Evolutionary conservation across 53 echinoderm and acorn worm species (phyloP).

Genomic region (Antedon mediterranea): DNA sequence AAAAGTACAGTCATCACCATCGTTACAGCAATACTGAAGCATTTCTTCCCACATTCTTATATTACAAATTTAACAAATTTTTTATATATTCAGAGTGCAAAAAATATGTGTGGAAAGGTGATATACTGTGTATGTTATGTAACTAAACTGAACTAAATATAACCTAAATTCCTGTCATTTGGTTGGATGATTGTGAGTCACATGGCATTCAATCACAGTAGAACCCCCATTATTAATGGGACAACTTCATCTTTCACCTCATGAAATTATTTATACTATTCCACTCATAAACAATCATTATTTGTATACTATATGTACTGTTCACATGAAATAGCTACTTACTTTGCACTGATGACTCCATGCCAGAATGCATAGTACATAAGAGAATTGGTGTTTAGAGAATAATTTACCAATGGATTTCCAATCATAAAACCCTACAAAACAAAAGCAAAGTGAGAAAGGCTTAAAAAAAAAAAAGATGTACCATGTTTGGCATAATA

Average conservation of each 20-base stretch:
- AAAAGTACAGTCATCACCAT: constrained; percentile 18
- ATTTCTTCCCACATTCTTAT: constrained; percentile 40
- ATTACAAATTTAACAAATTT: too few relatives aligned
- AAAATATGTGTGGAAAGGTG: too few relatives aligned
- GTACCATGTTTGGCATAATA: not conserved
- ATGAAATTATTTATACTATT: too few relatives aligned
- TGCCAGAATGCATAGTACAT: constrained; percentile 62
- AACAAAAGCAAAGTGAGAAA: not conserved
- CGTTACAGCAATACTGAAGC: constrained; percentile 39
- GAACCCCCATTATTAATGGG: not conserved
- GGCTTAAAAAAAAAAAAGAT: too few relatives aligned
- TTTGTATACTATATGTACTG: too few relatives aligned
- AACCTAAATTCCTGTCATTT: too few relatives aligned
- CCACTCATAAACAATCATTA: too few relatives aligned
- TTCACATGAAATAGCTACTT: constrained; percentile 22
- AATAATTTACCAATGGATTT: constrained; percentile 35
- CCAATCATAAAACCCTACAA: constrained; percentile 86
- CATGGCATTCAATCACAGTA: too few relatives aligned
- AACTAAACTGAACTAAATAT: too few relatives aligned
- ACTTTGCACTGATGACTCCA: constrained; percentile 63
- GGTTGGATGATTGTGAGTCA: too few relatives aligned
- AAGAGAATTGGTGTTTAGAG: constrained; percentile 24
- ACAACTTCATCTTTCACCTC: too few relatives aligned
- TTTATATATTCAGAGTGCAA: too few relatives aligned
- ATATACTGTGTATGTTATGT: not conserved